A percentile compares a stretch with the other conserved stretches of the same genome.
phyloP scores from a whole-genome alignment of 2,888 invertebrate species.

The Opisthograptis luteolata region DNA sequence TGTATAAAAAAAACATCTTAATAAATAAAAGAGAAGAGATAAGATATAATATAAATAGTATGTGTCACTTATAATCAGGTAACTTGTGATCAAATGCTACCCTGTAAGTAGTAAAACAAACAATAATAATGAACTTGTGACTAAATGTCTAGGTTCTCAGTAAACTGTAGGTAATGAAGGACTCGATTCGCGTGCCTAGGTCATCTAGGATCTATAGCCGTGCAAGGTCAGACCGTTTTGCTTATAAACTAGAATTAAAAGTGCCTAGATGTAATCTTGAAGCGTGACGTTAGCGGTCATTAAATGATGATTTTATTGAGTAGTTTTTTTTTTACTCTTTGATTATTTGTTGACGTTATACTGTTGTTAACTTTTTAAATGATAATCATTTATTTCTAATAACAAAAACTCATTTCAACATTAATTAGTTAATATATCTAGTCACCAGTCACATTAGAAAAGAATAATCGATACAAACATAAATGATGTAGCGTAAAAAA shows the following conservation, averaged over 20 bases:
- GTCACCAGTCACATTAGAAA: too few relatives aligned
- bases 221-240: conserved; percentile 16
- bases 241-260: conserved; percentile 21
- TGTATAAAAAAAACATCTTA: too few relatives aligned
- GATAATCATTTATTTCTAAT: too few relatives aligned
- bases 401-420: too few relatives aligned
- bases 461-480: too few relatives aligned
- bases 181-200: conserved; percentile 21
- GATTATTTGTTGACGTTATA: not conserved
- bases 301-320: not conserved
- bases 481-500: too few relatives aligned
- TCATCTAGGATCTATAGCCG: conserved; percentile 9
- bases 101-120: too few relatives aligned
- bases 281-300: conserved; percentile 9
- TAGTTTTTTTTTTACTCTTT: not conserved
- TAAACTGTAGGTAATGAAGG: conserved; percentile 14
- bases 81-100: too few relatives aligned
- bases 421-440: too few relatives aligned
- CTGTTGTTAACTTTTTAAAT: not conserved
- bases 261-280: conserved; percentile 14
- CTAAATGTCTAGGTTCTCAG: conserved; percentile 4
- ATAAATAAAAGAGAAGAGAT: too few relatives aligned
- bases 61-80: too few relatives aligned
- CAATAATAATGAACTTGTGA: conserved; percentile 17
- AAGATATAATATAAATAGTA: too few relatives aligned